Conservation (phyloP, 2,797 vertebrate species). For the Typhlichthys subterraneus region DNA sequence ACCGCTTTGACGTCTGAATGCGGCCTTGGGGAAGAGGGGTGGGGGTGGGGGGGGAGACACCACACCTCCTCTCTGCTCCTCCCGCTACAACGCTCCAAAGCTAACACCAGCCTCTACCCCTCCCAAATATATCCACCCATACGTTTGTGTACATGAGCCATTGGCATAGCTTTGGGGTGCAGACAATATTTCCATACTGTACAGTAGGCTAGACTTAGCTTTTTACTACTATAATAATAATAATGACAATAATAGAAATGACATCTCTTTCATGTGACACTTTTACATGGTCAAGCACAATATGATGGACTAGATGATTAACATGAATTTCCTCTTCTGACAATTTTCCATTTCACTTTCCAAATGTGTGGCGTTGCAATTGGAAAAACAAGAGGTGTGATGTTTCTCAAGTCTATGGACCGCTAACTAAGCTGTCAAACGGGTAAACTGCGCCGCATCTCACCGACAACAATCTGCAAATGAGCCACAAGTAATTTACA, state of each 20-base stretch:
- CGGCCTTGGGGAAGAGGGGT: too few relatives aligned
- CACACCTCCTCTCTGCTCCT: too few relatives aligned
- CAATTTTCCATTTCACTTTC: conserved; percentile 54
- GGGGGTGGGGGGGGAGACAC: too few relatives aligned
- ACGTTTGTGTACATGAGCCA: neutral
- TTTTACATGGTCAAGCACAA: conserved; percentile 28
- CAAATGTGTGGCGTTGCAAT: conserved; percentile 57
- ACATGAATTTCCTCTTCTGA: conserved; percentile 36
- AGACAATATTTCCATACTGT: neutral
- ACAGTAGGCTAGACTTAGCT: neutral
- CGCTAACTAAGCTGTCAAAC: conserved; percentile 83
- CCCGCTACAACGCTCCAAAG: too few relatives aligned
- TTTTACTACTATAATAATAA: conserved; percentile 8
- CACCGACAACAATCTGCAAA: conserved; percentile 77
- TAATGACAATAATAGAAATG: too few relatives aligned
- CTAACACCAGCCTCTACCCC: too few relatives aligned
- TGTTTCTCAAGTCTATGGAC: conserved; percentile 79
- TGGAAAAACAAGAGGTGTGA: conserved; percentile 72
- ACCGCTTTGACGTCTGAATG: too few relatives aligned
- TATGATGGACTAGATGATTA: conserved; percentile 18
- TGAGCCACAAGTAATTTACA: conserved; percentile 74
- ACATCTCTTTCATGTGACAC: conserved; percentile 13
- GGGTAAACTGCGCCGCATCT: conserved; percentile 67
- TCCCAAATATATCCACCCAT: too few relatives aligned
- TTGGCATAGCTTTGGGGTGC: neutral